These are phyloP conservation scores for Sus cebifrons DNA, from an alignment of 2,797 vertebrate genomes.

Conservation along the genomic window DNA sequence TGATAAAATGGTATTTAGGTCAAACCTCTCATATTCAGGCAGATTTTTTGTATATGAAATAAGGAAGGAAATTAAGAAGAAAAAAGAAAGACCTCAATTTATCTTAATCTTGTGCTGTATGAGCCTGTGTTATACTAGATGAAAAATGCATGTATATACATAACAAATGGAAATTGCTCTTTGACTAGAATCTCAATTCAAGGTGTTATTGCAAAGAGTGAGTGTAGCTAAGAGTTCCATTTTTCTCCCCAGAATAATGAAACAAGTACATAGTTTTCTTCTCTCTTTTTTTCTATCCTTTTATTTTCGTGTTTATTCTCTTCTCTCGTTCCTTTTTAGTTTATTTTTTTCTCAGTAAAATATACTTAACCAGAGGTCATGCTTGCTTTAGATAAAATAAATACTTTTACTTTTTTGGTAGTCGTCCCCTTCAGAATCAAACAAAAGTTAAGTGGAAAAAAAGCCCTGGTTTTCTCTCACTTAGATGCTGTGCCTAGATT, in stretches of 20 bases:
- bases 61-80: conserved; percentile 76
- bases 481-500: conserved; percentile 70
- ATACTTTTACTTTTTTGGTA: not conserved
- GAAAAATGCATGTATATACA: conserved; percentile 65
- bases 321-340: not conserved
- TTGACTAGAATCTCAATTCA: conserved; percentile 73
- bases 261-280: not conserved
- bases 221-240: not conserved
- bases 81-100: conserved; percentile 79
- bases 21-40: conserved; percentile 73
- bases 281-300: not conserved
- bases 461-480: conserved; percentile 58
- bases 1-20: conserved; percentile 82
- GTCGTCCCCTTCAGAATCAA: not conserved
- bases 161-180: conserved; percentile 72
- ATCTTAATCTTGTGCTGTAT: conserved; percentile 74
- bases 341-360: conserved; percentile 11
- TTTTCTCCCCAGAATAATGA: not conserved
- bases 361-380: conserved; percentile 10
- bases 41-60: conserved; percentile 73
- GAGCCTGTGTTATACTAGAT: conserved; percentile 57
- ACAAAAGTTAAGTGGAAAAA: conserved; percentile 55
- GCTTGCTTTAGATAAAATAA: conserved; percentile 60
- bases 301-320: not conserved
- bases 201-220: conserved; percentile 34